Conservation (phyloP, 2,888 invertebrate species). For the Tethea ocularis region DNA sequence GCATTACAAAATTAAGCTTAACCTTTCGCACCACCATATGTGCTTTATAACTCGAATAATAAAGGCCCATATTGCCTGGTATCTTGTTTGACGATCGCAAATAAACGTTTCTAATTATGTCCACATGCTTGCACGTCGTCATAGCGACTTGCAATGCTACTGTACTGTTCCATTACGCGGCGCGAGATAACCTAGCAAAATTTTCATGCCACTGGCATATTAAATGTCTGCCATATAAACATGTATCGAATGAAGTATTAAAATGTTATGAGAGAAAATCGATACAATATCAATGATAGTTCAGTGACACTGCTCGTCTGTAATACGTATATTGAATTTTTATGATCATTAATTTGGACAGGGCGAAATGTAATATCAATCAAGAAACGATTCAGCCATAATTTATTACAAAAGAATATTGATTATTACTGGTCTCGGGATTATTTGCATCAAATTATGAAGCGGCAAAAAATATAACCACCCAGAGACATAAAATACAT, state of each 20-base stretch:
- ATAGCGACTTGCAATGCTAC: conserved; percentile 54
- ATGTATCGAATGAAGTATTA: conserved; percentile 26
- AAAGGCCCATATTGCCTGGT: conserved; percentile 5
- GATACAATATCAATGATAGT: background rate
- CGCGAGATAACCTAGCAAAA: conserved; percentile 55
- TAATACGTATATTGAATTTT: background rate
- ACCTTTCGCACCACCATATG: background rate
- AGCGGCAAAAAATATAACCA: background rate
- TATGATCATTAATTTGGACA: background rate
- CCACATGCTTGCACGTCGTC: conserved; percentile 56
- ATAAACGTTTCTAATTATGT: conserved; percentile 34
- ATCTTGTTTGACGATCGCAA: conserved; percentile 16
- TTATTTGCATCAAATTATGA: background rate
- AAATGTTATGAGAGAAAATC: conserved; percentile 6
- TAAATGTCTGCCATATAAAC: conserved; percentile 35
- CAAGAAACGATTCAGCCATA: background rate
- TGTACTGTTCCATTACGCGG: conserved; percentile 45
- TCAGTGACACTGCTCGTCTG: background rate
- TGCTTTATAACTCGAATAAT: background rate
- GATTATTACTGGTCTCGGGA: background rate
- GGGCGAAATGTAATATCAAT: background rate
- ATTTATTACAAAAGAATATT: background rate
- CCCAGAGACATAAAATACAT: background rate
- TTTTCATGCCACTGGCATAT: conserved; percentile 50
- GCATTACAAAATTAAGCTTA: background rate